Evolutionary conservation across 1,140 invertebrate genomes (phyloP).

Genomic region (Ephestia elutella): DNA sequence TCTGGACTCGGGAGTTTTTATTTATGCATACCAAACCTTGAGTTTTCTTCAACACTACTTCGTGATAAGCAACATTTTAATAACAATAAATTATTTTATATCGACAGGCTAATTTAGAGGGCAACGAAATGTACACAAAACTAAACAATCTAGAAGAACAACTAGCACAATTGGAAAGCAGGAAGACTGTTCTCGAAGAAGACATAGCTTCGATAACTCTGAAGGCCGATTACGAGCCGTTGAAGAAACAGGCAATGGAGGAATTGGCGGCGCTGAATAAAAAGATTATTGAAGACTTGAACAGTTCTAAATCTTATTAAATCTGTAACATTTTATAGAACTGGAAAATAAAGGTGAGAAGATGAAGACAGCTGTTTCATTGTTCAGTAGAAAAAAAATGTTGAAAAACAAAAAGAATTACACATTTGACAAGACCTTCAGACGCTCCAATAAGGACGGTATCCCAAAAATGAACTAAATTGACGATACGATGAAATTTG

Average conservation of each 20-base stretch:
- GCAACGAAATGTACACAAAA: slow-evolving; percentile 81
- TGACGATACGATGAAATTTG: too few relatives aligned
- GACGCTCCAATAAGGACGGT: too few relatives aligned
- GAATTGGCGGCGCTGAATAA: slow-evolving; percentile 35
- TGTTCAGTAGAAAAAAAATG: too few relatives aligned
- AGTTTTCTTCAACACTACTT: too few relatives aligned
- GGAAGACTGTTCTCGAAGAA: slow-evolving; percentile 78
- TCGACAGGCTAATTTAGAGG: slow-evolving; percentile 77
- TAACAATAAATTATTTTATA: neutral
- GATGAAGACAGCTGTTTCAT: too few relatives aligned
- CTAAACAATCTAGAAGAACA: slow-evolving; percentile 79
- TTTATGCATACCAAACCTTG: too few relatives aligned
- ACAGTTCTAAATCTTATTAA: slow-evolving; percentile 41
- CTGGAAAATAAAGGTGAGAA: neutral
- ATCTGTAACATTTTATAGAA: neutral
- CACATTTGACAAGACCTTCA: too few relatives aligned
- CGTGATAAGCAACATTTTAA: neutral
- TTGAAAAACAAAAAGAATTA: too few relatives aligned
- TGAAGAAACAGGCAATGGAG: slow-evolving; percentile 69
- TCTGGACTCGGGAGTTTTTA: too few relatives aligned
- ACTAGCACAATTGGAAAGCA: slow-evolving; percentile 78
- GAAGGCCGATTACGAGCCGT: slow-evolving; percentile 78
- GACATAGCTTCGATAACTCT: slow-evolving; percentile 78
- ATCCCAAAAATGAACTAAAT: too few relatives aligned
- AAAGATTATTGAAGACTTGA: slow-evolving; percentile 45